Conservation (phyloP, 2,113 vertebrate species). For the Rhizomys pruinosus region DNA sequence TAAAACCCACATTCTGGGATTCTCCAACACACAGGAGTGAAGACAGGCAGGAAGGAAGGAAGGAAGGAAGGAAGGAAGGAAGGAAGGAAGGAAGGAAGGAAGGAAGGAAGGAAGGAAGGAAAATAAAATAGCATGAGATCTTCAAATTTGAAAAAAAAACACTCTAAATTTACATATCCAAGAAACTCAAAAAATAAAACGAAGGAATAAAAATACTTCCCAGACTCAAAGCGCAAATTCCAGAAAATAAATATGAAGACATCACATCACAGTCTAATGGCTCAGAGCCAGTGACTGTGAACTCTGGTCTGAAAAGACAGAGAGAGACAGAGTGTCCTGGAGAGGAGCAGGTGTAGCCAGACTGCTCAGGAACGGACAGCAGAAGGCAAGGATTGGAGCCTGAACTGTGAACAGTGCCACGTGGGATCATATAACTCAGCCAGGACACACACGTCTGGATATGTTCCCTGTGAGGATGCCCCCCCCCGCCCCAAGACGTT, state of each 20-base stretch:
- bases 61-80: neutral
- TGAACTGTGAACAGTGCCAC: neutral
- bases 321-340: neutral
- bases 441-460: too few species aligned
- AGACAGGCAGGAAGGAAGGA: neutral
- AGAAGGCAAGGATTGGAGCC: neutral
- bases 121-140: neutral
- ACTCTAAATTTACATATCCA: neutral
- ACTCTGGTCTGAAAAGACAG: too few species aligned
- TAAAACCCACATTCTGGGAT: neutral
- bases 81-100: neutral
- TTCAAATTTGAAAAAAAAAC: neutral
- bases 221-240: neutral
- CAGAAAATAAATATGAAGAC: too few species aligned
- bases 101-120: neutral
- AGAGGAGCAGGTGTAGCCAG: neutral
- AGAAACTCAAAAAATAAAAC: neutral
- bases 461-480: too few species aligned
- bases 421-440: too few species aligned
- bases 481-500: too few species aligned
- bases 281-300: neutral
- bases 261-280: too few species aligned
- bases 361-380: neutral
- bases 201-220: neutral
- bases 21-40: neutral